A percentile compares a stretch with the other conserved stretches of the same genome.
phyloP scores from a whole-genome alignment of 2,113 vertebrate species.

The Catharus bicknelli region DNA sequence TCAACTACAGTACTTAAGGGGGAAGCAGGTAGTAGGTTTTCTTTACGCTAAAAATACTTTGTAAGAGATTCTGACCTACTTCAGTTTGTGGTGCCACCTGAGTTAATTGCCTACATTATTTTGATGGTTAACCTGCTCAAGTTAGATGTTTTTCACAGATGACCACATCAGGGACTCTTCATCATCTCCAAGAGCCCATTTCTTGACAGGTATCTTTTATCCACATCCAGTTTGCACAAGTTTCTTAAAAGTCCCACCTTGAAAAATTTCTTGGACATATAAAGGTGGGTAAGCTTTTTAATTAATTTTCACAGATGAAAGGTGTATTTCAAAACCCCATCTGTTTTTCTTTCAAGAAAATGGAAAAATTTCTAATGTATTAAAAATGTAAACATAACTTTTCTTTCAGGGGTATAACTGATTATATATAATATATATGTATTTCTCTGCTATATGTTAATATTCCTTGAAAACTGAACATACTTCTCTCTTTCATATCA shows the following conservation, averaged over 20 bases:
- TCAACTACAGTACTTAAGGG: slow-evolving; percentile 53
- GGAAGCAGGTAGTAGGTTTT: slow-evolving; percentile 40
- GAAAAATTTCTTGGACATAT: slow-evolving; percentile 19
- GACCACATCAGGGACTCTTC: neutral
- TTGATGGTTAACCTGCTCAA: slow-evolving; percentile 7
- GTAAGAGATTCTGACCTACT: slow-evolving; percentile 12
- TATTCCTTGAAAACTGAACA: slow-evolving; percentile 55
- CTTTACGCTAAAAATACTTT: neutral
- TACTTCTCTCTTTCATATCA: slow-evolving; percentile 59
- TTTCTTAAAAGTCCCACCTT: slow-evolving; percentile 45
- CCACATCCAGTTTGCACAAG: neutral
- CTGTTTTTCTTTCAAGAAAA: slow-evolving; percentile 47
- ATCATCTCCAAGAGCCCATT: neutral
- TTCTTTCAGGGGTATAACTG: slow-evolving; percentile 68
- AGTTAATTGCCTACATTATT: slow-evolving; percentile 26
- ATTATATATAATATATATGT: slow-evolving; percentile 32
- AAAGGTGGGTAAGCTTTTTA: slow-evolving; percentile 42
- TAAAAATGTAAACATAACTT: slow-evolving; percentile 74
- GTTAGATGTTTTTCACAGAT: neutral
- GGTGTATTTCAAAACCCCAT: slow-evolving; percentile 53
- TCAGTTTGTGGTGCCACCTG: slow-evolving; percentile 32
- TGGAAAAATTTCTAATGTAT: slow-evolving; percentile 51
- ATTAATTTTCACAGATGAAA: slow-evolving; percentile 45
- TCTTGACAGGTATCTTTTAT: neutral
- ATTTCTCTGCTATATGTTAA: slow-evolving; percentile 66